A percentile compares a stretch with the other conserved stretches of the same genome.
Evolutionary conservation across 2,888 invertebrate genomes (phyloP).

Genomic region (Drosophila anomalata): DNA sequence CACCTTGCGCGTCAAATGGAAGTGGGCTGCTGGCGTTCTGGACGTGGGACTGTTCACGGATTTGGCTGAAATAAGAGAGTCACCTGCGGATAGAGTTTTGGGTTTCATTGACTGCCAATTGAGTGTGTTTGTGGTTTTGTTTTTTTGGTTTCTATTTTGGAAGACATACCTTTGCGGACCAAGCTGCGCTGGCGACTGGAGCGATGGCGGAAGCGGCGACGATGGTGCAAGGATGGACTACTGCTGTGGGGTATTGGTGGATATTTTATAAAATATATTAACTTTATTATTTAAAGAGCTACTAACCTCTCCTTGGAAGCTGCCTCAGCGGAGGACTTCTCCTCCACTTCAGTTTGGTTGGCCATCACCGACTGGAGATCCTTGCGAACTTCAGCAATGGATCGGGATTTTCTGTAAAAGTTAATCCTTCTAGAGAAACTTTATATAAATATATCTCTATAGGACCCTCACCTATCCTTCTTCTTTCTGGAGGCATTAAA

Average conservation of each 20-base stretch:
- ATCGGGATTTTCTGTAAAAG: slow-evolving; percentile 81
- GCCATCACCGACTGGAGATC: slow-evolving; percentile 75
- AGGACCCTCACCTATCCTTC: slow-evolving; percentile 60
- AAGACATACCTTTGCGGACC: slow-evolving; percentile 60
- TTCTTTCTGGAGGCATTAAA: slow-evolving; percentile 71
- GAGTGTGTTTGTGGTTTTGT: neutral
- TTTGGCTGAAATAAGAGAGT: slow-evolving; percentile 81
- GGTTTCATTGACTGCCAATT: slow-evolving; percentile 54
- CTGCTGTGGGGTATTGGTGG: neutral
- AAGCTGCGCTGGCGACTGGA: slow-evolving; percentile 54
- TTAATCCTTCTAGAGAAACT: neutral
- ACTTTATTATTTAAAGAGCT: neutral
- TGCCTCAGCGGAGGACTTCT: slow-evolving; percentile 38
- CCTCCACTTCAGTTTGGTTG: slow-evolving; percentile 70
- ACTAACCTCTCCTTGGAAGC: slow-evolving; percentile 46
- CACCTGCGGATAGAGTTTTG: slow-evolving; percentile 64
- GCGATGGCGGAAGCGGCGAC: slow-evolving; percentile 25
- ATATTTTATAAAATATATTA: neutral
- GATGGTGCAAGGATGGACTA: slow-evolving; percentile 20
- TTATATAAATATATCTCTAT: neutral
- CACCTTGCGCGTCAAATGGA: slow-evolving; percentile 77
- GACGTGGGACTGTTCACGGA: slow-evolving; percentile 30
- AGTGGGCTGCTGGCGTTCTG: slow-evolving; percentile 75
- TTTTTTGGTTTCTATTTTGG: neutral
- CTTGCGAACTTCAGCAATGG: slow-evolving; percentile 75